Percentiles rank a stretch among this genome's conserved stretches.
Evolutionary conservation across 2,888 invertebrate species (phyloP).

Genomic region (Microplitis deprimator): DNA sequence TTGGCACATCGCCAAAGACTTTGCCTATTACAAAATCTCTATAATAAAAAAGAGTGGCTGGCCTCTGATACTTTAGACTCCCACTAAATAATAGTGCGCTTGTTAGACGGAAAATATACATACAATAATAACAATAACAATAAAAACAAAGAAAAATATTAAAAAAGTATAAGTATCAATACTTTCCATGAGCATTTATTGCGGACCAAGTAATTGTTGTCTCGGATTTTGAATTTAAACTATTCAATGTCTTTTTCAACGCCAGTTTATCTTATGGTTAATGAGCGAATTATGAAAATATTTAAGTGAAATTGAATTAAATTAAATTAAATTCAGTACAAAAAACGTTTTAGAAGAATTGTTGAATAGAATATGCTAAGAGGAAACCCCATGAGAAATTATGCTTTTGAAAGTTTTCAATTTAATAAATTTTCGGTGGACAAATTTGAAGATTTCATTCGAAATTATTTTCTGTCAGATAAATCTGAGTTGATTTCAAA

Average conservation of each 20-base stretch:
- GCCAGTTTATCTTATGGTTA: too few relatives aligned
- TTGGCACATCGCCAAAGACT: slow-evolving; percentile 47
- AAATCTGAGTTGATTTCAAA: too few relatives aligned
- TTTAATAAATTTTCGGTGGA: too few relatives aligned
- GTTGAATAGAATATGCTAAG: too few relatives aligned
- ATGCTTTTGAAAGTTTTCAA: too few relatives aligned
- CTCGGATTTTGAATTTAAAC: too few relatives aligned
- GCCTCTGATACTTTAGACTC: slow-evolving; percentile 17
- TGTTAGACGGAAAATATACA: slow-evolving; percentile 9
- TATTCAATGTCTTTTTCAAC: too few relatives aligned
- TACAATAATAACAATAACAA: neutral
- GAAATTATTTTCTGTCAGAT: too few relatives aligned
- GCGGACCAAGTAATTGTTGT: too few relatives aligned
- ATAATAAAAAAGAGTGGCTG: slow-evolving; percentile 41
- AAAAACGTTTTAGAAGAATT: neutral
- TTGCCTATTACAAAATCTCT: slow-evolving; percentile 47
- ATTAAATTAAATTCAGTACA: neutral
- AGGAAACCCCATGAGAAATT: too few relatives aligned
- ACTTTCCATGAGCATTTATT: neutral
- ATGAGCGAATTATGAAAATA: neutral
- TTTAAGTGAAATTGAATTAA: neutral
- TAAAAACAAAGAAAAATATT: neutral
- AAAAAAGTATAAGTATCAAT: neutral
- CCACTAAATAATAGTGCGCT: slow-evolving; percentile 7
- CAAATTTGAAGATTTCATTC: too few relatives aligned